phyloP scores from a whole-genome alignment of 2,888 invertebrate genomes.

The Yponomeuta evonymella region DNA sequence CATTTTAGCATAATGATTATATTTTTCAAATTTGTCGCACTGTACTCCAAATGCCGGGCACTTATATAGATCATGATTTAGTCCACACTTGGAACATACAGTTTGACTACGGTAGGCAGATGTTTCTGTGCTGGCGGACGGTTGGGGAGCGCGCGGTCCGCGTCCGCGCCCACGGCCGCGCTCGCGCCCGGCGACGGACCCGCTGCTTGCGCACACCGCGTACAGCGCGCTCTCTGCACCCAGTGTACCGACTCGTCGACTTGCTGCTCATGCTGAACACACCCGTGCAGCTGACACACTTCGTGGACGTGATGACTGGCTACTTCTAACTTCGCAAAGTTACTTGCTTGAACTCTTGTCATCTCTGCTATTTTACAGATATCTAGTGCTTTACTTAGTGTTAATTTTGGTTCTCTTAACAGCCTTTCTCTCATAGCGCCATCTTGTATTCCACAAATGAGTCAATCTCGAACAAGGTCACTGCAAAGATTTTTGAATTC shows the following conservation, averaged over 20 bases:
- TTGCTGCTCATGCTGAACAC: background rate
- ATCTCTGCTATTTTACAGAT: slow-evolving; percentile 13
- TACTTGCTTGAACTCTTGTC: slow-evolving; percentile 4
- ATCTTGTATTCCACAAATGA: slow-evolving; percentile 14
- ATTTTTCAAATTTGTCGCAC: slow-evolving; percentile 14
- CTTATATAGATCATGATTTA: slow-evolving; percentile 9
- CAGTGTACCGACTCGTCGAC: background rate
- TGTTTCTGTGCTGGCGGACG: background rate
- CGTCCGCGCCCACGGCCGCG: slow-evolving; percentile 9
- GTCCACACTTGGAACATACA: slow-evolving; percentile 16
- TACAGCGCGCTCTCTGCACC: background rate
- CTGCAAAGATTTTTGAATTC: slow-evolving; percentile 14
- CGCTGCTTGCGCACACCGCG: background rate
- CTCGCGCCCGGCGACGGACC: slow-evolving; percentile 5
- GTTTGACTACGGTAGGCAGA: background rate
- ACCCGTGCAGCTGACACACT: background rate
- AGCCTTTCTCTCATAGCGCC: slow-evolving; percentile 11
- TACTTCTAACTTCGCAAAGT: background rate
- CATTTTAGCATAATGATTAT: slow-evolving; percentile 13
- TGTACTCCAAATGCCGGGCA: slow-evolving; percentile 16
- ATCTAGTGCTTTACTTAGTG: slow-evolving; percentile 9
- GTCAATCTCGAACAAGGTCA: slow-evolving; percentile 9
- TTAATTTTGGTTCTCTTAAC: slow-evolving; percentile 4
- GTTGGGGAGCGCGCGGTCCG: background rate
- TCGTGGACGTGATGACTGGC: background rate